Conservation (phyloP, 1,140 invertebrate species). For the Archivesica marissinica region DNA sequence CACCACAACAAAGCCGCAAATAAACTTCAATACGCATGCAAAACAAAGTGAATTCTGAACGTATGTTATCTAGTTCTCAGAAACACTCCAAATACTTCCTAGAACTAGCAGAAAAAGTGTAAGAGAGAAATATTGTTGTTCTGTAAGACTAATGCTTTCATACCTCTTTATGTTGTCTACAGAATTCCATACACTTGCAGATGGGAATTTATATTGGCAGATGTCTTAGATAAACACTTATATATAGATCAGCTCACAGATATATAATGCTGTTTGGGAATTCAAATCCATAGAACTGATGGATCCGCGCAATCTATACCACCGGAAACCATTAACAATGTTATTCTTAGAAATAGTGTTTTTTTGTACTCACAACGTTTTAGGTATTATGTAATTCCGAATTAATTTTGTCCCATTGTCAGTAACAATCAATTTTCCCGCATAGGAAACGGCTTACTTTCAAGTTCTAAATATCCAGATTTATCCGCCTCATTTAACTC, state of each 20-base stretch:
- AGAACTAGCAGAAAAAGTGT: background rate
- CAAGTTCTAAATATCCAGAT: too few species aligned
- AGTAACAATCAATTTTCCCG: too few species aligned
- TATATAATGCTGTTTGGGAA: background rate
- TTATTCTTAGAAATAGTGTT: background rate
- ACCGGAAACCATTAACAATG: background rate
- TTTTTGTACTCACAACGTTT: too few species aligned
- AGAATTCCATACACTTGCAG: constrained; percentile 19
- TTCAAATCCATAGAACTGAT: background rate
- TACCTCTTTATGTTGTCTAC: constrained; percentile 5
- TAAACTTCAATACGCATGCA: background rate
- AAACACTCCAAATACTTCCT: too few species aligned
- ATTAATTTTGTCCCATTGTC: too few species aligned
- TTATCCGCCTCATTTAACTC: too few species aligned
- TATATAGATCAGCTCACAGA: constrained; percentile 4
- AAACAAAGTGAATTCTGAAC: background rate
- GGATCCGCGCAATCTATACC: background rate
- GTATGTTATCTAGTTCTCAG: too few species aligned
- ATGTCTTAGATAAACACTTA: background rate
- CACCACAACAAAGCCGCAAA: background rate
- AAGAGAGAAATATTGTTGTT: background rate
- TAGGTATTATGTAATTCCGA: too few species aligned
- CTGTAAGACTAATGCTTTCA: background rate
- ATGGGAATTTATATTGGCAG: background rate
- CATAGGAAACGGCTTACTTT: too few species aligned